Conservation (phyloP, 2,888 invertebrate genomes). For the Oscheius sp. region DNA sequence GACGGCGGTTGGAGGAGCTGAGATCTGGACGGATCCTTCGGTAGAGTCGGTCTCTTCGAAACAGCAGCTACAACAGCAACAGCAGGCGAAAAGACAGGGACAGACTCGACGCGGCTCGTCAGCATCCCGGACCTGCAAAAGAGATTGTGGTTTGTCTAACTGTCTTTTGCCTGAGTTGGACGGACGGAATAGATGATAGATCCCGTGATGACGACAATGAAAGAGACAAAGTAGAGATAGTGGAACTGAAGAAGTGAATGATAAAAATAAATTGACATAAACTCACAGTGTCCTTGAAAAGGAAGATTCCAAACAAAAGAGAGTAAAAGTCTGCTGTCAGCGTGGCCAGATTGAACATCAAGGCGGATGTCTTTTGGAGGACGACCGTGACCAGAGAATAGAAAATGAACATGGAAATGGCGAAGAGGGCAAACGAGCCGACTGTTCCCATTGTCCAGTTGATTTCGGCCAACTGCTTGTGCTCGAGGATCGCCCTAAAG, state of each 20-base stretch:
- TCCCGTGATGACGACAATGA: constrained; percentile 83
- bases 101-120: constrained; percentile 62
- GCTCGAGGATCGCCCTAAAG: constrained; percentile 79
- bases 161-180: constrained; percentile 52
- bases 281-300: constrained; percentile 84
- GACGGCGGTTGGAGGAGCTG: constrained; percentile 8
- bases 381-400: constrained; percentile 84
- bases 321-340: constrained; percentile 88
- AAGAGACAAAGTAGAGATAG: constrained; percentile 85
- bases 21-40: constrained; percentile 50
- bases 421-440: constrained; percentile 76
- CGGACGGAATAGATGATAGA: constrained; percentile 66
- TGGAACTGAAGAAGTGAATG: constrained; percentile 80
- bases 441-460: constrained; percentile 78
- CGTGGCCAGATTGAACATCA: constrained; percentile 85
- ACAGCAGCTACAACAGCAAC: constrained; percentile 60
- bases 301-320: constrained; percentile 83
- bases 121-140: constrained; percentile 53
- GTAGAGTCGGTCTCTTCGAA: constrained; percentile 57
- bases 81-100: constrained; percentile 62
- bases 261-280: neutral
- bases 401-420: constrained; percentile 79
- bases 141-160: neutral
- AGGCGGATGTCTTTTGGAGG: constrained; percentile 81
- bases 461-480: constrained; percentile 80